A percentile compares a stretch with the other conserved stretches of the same genome.
Conservation (phyloP, 2,113 vertebrate species). For the Elephantulus edwardii region DNA sequence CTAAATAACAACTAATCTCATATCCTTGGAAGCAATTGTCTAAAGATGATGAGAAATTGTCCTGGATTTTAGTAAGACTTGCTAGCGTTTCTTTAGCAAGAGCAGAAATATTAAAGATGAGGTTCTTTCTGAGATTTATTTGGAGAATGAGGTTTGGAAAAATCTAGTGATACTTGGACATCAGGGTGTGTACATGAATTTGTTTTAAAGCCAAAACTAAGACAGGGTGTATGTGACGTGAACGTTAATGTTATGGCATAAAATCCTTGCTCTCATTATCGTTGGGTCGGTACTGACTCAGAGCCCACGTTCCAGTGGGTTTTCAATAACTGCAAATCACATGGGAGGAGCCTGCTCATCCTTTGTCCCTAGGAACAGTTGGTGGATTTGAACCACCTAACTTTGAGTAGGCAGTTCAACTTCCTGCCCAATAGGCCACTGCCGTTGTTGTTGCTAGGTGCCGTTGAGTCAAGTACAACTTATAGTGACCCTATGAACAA, state of each 20-base stretch:
- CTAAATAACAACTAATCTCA: neutral
- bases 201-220: constrained; percentile 43
- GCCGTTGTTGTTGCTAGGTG: too few species aligned
- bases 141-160: neutral
- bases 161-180: constrained; percentile 14
- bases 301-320: too few species aligned
- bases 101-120: constrained; percentile 8
- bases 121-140: neutral
- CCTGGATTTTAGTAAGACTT: constrained; percentile 10
- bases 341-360: too few species aligned
- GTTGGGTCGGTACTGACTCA: too few species aligned
- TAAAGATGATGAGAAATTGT: neutral
- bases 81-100: constrained; percentile 10
- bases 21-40: neutral
- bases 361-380: too few species aligned
- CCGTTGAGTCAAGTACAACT: too few species aligned
- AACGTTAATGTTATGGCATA: neutral
- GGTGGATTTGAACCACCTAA: too few species aligned
- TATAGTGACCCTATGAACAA: too few species aligned
- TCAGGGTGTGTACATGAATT: neutral
- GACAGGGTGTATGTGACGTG: neutral
- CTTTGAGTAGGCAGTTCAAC: too few species aligned
- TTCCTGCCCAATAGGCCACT: too few species aligned
- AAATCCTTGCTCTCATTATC: too few species aligned
- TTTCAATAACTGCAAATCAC: too few species aligned